phyloP scores from a whole-genome alignment of 2,113 vertebrate species.

The Sitta europaea region DNA sequence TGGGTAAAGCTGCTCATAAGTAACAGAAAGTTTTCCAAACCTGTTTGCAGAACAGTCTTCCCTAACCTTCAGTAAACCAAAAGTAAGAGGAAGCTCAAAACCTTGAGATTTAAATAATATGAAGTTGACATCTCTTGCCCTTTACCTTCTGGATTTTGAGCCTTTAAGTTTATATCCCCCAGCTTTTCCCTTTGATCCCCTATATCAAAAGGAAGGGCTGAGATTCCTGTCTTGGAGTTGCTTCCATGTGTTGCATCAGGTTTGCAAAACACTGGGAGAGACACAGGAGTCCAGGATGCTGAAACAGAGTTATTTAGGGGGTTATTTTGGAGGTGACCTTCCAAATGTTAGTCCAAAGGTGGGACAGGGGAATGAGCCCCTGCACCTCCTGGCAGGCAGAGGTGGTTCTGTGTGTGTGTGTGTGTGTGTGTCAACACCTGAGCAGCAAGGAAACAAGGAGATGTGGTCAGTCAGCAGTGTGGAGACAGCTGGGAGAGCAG shows the following conservation, averaged over 20 bases:
- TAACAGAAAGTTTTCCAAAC: not conserved
- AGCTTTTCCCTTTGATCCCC: conserved; percentile 1
- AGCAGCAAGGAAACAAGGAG: not conserved
- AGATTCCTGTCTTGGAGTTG: not conserved
- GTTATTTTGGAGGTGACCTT: not conserved
- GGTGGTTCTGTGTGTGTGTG: not conserved
- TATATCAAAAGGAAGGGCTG: not conserved
- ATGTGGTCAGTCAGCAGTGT: not conserved
- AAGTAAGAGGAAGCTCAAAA: not conserved
- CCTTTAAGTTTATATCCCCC: not conserved
- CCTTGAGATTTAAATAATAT: not conserved
- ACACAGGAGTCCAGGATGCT: not conserved
- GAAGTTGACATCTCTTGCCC: not conserved
- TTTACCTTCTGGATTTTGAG: not conserved
- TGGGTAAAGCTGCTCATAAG: not conserved
- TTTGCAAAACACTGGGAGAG: not conserved
- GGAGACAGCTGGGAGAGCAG: not conserved
- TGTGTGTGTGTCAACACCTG: not conserved
- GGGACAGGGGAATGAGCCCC: not conserved
- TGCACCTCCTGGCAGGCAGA: not conserved
- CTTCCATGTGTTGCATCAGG: not conserved
- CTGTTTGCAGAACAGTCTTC: not conserved
- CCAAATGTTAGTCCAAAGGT: not conserved
- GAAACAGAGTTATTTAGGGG: not conserved
- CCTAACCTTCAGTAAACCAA: not conserved